Conservation (phyloP, 2,888 invertebrate species). For the Lamellibrachia satsuma region DNA sequence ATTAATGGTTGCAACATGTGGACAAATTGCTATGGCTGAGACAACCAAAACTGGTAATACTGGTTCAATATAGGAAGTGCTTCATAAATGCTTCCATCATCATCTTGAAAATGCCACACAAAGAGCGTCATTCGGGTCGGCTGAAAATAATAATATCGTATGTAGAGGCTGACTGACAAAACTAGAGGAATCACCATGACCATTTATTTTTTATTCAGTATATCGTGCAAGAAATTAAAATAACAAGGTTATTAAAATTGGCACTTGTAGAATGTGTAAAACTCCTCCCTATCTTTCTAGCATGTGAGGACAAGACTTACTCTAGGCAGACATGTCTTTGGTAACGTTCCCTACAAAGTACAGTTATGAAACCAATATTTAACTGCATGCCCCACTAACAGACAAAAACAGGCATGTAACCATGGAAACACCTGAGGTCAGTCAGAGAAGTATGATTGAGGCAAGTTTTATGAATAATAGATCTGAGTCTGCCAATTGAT, state of each 20-base stretch:
- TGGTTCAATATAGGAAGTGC: too few species aligned
- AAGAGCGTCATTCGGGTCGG: neutral
- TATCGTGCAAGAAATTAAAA: neutral
- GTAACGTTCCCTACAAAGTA: too few species aligned
- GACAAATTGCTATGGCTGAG: too few species aligned
- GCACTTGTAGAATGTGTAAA: too few species aligned
- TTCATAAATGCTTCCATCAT: too few species aligned
- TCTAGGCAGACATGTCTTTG: too few species aligned
- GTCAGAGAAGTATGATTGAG: neutral
- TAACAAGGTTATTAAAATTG: neutral
- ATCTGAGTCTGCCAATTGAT: neutral
- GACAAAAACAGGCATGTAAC: neutral
- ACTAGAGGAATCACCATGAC: neutral
- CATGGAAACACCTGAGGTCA: neutral
- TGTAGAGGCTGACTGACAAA: neutral
- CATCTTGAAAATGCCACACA: neutral
- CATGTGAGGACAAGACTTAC: too few species aligned
- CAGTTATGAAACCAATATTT: too few species aligned
- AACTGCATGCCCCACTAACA: too few species aligned
- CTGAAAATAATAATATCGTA: neutral
- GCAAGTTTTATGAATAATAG: slow-evolving; percentile 1
- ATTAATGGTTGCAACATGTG: too few species aligned
- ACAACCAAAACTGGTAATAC: too few species aligned
- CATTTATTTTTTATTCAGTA: neutral
- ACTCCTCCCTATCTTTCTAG: too few species aligned